These are phyloP conservation scores for Lagocephalus sceleratus DNA, from an alignment of 2,797 vertebrate species.

Conservation along the genomic window DNA sequence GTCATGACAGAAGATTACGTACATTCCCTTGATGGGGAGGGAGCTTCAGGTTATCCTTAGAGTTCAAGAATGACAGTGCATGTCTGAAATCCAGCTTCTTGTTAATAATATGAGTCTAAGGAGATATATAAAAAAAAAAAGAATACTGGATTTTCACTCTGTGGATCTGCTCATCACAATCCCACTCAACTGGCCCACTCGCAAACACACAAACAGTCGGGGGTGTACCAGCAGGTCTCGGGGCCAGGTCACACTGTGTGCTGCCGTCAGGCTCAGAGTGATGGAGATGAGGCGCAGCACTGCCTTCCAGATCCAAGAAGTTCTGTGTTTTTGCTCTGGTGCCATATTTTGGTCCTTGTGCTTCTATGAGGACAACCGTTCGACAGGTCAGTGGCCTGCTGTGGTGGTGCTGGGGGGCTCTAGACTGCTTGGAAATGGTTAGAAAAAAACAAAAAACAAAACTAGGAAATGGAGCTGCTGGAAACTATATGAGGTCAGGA, in stretches of 20 bases:
- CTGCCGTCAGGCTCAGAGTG: conserved; percentile 57
- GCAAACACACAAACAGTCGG: conserved; percentile 11
- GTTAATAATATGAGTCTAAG: conserved; percentile 77
- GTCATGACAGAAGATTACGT: conserved; percentile 55
- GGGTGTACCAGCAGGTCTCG: conserved; percentile 59
- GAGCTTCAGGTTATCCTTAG: conserved; percentile 75
- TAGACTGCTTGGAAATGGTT: conserved; percentile 10
- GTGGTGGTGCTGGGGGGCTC: not conserved
- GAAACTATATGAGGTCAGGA: conserved; percentile 12
- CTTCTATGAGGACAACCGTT: conserved; percentile 53
- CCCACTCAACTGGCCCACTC: not conserved
- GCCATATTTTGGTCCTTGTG: conserved; percentile 40
- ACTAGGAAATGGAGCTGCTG: conserved; percentile 3
- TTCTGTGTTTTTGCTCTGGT: conserved; percentile 43
- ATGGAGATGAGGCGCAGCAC: conserved; percentile 66
- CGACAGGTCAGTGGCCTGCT: conserved; percentile 42
- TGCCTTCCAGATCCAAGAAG: conserved; percentile 65
- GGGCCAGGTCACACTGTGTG: conserved; percentile 64
- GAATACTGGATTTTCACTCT: no score
- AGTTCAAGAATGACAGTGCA: conserved; percentile 68
- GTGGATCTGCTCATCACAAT: not conserved
- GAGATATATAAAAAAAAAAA: conserved; percentile 64
- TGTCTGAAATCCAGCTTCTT: conserved; percentile 75
- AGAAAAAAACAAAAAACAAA: conserved; percentile 3
- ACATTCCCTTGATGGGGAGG: conserved; percentile 66